Base-by-base conservation (phyloP, 2,797 vertebrate species). In the Pseudopleuronectes americanus region DNA sequence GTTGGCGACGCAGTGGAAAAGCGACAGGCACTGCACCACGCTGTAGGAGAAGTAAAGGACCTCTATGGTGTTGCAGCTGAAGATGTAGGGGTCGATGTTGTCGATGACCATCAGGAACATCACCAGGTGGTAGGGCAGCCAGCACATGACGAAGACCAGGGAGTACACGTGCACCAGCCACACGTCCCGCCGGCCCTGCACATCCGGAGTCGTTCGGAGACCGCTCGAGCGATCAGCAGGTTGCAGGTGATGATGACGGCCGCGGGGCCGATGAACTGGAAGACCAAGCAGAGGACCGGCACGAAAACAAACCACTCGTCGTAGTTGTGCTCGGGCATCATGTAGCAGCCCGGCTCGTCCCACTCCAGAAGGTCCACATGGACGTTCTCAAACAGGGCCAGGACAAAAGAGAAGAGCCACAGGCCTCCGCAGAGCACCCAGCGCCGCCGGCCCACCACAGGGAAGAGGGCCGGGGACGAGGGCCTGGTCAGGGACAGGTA, bases 1-100 rank as follows among this genome's bases (percentile, higher is more conserved):
- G 85, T 99, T 99, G 83, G 95, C 59, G 0, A 99, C 89, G 7
- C 96, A 98, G 87, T 99, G 98, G 38, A 97, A 89, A 24, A 98
- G 88, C 0, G 96, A 95, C 61, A 97, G 64, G 73, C 95, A 93
- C 84, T 98, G 94, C 1, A 97, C 92, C 63, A 98, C 2, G 2
- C 92, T 94, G 3, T 93, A 96, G 7, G 96, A 96, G 90, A 96
- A 98, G 86, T 95, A 97, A 24, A 99, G 88, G 2, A 94, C 6
- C 0, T 95, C 92, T 0, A 90, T 28, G 0, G 90, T 57, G 79
- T 94, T 89, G 92, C 98, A 99, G 91, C 94, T 94, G 48, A 97
- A 87, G 63, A 90, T 0, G n/a, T n/a, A n/a, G 0, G 84, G 86
- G 31, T 80, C 3, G 0, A 94, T 3, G 72, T 94, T 94, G 0